phyloP scores from a whole-genome alignment of 2,113 vertebrate genomes.

The Lampris megalopsis region DNA sequence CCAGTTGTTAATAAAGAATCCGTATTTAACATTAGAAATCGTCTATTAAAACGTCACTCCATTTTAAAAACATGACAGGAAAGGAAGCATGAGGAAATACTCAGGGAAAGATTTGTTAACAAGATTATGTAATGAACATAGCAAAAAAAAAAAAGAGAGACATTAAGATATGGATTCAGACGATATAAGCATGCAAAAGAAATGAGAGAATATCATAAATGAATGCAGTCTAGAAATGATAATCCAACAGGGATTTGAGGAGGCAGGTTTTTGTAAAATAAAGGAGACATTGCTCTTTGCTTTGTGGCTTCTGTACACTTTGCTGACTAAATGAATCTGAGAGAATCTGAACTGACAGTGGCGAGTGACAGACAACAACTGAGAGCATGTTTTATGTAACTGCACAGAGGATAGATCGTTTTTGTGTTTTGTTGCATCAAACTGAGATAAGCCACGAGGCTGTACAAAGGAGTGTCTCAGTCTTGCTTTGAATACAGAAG shows the following conservation, averaged over 20 bases:
- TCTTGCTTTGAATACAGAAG: conserved; percentile 66
- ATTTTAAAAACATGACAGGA: conserved; percentile 45
- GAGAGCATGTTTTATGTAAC: conserved; percentile 43
- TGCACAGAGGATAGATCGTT: conserved; percentile 23
- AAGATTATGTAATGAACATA: conserved; percentile 50
- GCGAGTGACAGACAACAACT: conserved; percentile 30
- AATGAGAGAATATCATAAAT: conserved; percentile 7
- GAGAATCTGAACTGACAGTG: conserved; percentile 1
- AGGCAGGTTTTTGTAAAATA: not conserved
- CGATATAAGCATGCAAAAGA: conserved; percentile 48
- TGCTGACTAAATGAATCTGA: not conserved
- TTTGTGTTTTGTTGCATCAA: conserved; percentile 60
- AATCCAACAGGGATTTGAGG: not conserved
- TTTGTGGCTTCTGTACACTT: conserved; percentile 5
- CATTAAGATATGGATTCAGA: conserved; percentile 3
- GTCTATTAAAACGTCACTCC: conserved; percentile 24
- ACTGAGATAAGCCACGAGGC: conserved; percentile 54
- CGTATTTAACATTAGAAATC: not conserved
- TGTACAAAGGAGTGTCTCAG: conserved; percentile 48
- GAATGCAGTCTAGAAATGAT: conserved; percentile 14
- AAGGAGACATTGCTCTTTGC: not conserved
- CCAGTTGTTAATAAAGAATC: not conserved
- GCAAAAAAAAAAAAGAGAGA: conserved; percentile 23
- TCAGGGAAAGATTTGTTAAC: conserved; percentile 19
- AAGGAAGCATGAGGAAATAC: conserved; percentile 27